A percentile compares a stretch with the other conserved stretches of the same genome.
Evolutionary conservation across 2,888 invertebrate species (phyloP).

Genomic region (Mesochorus sp.): DNA sequence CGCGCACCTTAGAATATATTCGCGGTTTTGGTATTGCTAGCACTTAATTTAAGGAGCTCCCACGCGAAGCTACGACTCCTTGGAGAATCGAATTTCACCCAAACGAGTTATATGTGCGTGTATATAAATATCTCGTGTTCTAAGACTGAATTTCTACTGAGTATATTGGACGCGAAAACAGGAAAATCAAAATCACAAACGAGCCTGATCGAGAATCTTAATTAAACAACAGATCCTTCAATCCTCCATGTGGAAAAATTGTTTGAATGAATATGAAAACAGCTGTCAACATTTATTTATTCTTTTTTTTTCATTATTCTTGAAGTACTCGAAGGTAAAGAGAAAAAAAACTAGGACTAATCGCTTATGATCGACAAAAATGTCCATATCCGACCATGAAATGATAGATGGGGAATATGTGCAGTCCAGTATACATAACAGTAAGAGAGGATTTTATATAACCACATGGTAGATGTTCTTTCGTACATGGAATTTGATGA

Average conservation of each 20-base stretch:
- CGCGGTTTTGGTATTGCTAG: constrained; percentile 32
- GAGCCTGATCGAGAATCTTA: neutral
- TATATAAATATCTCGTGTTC: neutral
- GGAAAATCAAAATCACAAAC: too few relatives aligned
- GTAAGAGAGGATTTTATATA: constrained; percentile 29
- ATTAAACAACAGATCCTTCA: neutral
- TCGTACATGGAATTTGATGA: constrained; percentile 71
- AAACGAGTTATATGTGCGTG: constrained; percentile 2
- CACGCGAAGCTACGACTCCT: constrained; percentile 24
- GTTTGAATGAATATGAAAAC: neutral
- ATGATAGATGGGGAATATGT: neutral
- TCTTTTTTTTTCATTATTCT: too few relatives aligned
- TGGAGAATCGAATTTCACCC: constrained; percentile 35
- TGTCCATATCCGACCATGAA: neutral
- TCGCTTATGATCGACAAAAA: neutral
- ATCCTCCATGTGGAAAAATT: neutral
- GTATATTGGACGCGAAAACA: too few relatives aligned
- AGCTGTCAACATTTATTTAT: neutral
- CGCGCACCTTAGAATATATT: constrained; percentile 49
- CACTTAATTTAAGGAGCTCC: constrained; percentile 42
- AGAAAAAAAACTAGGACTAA: neutral
- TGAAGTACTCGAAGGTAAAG: too few relatives aligned
- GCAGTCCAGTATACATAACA: neutral
- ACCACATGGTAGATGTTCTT: constrained; percentile 46
- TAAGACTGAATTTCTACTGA: neutral